Percentiles rank a stretch among this genome's conserved stretches.
phyloP scores from a whole-genome alignment of 2,113 vertebrate genomes.

The human region DNA sequence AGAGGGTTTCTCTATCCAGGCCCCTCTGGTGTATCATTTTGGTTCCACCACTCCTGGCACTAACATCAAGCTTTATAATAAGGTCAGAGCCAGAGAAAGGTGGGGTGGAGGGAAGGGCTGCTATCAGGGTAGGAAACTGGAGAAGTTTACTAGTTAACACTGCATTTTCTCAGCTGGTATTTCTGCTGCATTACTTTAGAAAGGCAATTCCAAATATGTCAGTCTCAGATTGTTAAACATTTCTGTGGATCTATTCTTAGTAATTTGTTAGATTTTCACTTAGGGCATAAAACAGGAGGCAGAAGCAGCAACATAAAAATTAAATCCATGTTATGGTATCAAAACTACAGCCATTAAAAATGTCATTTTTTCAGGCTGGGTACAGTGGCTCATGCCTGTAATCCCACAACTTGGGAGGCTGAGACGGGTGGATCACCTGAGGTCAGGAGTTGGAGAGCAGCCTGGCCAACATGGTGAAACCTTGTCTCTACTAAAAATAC shows the following conservation, averaged over 20 bases:
- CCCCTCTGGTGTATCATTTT: constrained; percentile 98
- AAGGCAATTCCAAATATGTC: neutral
- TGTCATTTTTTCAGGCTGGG: neutral
- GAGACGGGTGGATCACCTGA: no score
- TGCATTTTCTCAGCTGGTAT: neutral
- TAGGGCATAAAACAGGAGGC: neutral
- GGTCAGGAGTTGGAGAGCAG: no score
- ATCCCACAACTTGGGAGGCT: no score
- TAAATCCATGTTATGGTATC: neutral
- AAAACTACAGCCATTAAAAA: neutral
- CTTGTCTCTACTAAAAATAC: no score
- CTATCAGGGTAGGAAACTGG: neutral
- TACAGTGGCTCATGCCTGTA: no score
- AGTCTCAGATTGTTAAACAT: neutral
- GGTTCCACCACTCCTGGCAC: constrained; percentile 97
- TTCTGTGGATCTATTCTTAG: neutral
- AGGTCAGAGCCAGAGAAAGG: constrained; percentile 83
- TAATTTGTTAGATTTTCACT: neutral
- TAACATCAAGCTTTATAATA: constrained; percentile 99
- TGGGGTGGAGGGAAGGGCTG: neutral
- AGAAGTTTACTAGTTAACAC: neutral
- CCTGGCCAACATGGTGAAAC: no score
- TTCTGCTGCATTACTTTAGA: neutral
- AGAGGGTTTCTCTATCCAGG: constrained; percentile 97
- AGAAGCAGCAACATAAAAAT: neutral